Evolutionary conservation across 2,888 invertebrate genomes (phyloP).

Genomic region (Bellardia pandia): DNA sequence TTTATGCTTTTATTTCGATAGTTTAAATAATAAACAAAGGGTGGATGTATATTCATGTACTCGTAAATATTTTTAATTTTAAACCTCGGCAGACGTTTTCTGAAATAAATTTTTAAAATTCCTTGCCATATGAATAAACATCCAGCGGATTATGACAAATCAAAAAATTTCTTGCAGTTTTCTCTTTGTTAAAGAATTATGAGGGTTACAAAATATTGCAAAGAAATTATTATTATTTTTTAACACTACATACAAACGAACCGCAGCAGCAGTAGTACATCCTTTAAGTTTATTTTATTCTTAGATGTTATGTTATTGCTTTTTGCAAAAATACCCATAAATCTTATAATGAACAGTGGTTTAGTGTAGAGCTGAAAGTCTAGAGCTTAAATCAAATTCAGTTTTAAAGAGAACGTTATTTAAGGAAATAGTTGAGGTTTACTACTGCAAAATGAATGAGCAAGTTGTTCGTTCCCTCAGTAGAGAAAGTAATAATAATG

Average conservation of each 20-base stretch:
- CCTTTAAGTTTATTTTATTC: conserved; percentile 47
- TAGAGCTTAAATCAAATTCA: too few species aligned
- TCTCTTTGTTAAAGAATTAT: conserved; percentile 53
- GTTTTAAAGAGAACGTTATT: too few species aligned
- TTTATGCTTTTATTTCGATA: conserved; percentile 61
- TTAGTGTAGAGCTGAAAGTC: too few species aligned
- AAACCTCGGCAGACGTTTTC: conserved; percentile 63
- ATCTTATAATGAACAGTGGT: conserved; percentile 61
- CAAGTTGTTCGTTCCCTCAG: too few species aligned
- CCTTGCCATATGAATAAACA: conserved; percentile 47
- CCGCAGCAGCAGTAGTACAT: conserved; percentile 26
- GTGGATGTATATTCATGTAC: not conserved
- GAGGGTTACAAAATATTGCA: conserved; percentile 49
- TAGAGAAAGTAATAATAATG: too few species aligned
- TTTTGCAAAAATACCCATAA: conserved; percentile 63
- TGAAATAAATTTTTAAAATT: conserved; percentile 48
- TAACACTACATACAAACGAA: conserved; percentile 16
- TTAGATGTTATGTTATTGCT: conserved; percentile 64
- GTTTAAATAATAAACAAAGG: conserved; percentile 36
- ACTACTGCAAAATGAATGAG: too few species aligned
- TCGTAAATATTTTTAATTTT: conserved; percentile 42
- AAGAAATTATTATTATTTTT: conserved; percentile 57
- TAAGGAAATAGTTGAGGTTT: too few species aligned
- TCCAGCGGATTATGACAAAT: conserved; percentile 32
- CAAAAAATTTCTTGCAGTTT: conserved; percentile 37